Evolutionary conservation across 2,113 vertebrate genomes (phyloP), one percentile per base, ranked within the genome.

Genomic region (Opisthocomus hoazin): DNA sequence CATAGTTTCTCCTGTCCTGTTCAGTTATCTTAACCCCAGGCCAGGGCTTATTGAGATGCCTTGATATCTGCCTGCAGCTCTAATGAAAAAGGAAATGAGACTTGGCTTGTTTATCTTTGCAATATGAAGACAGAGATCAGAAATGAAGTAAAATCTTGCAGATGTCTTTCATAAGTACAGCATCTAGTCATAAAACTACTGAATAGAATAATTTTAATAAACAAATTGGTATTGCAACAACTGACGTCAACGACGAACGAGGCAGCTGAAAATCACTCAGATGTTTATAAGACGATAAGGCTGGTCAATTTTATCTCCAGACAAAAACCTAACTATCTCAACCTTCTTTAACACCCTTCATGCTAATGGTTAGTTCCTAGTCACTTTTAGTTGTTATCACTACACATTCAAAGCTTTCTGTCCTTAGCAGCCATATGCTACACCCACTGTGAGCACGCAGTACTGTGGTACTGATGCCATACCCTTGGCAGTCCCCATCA

Each of bases 71-170:
- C 26, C 64, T 84, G 37, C 10, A 95, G 34, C 60, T 68, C 69
- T 68, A 64, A 68, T 37, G 54, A 43, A 61, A 84, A 88, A 77
- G 58, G 77, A 93, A 93, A 95, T 92, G 51, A 89, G 53, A 64
- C 17, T 92, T 78, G 46, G 51, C 23, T 77, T 70, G 39, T 83
- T 92, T 81, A 87, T 89, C 84, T 89, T 81, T 78, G 36, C 26
- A 92, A 27, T 84, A 81, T 30, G 87, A 91, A 78, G 56, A 29
- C 69, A 64, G 23, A 81, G 63, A 37, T 57, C 58, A 88, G 75
- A 86, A 51, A 84, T 4, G 11, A 83, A 94, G 17, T 54, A 56
- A 92, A 88, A 89, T 58, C 58, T 89, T 87, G 18, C 27, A 64
- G 56, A 63, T 3, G 1, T 39, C 34, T 37, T 89, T 70, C 53